Conservation (phyloP, 1,140 invertebrate genomes). For the Meteorus sp. region DNA sequence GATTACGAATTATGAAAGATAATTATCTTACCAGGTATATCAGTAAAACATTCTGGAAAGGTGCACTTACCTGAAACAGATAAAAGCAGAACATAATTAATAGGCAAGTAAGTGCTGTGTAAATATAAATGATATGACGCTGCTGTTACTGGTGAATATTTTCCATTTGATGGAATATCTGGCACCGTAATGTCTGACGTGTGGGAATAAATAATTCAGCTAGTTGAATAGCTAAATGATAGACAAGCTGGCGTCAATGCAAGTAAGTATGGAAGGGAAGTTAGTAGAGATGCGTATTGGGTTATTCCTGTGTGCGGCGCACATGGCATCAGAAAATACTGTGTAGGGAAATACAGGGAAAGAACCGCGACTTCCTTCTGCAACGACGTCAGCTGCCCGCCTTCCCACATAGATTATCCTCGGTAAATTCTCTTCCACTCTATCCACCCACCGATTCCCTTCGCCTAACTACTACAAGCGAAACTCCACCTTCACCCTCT, state of each 20-base stretch:
- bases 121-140: background rate
- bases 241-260: conserved; percentile 11
- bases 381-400: conserved; percentile 27
- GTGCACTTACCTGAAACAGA: conserved; percentile 18
- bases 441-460: conserved; percentile 10
- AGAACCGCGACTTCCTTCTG: conserved; percentile 14
- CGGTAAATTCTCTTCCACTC: conserved; percentile 36
- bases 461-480: background rate
- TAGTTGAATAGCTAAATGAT: conserved; percentile 10
- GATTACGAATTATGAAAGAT: too few species aligned
- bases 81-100: background rate
- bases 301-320: conserved; percentile 18
- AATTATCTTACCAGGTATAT: too few species aligned
- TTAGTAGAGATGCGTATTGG: conserved; percentile 18
- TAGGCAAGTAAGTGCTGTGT: background rate
- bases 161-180: background rate
- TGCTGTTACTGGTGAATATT: background rate
- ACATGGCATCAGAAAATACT: background rate
- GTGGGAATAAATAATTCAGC: conserved; percentile 24
- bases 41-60: too few species aligned
- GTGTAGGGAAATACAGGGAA: conserved; percentile 19
- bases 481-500: conserved; percentile 4
- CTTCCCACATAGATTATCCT: conserved; percentile 50
- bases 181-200: conserved; percentile 3
- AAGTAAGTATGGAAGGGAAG: conserved; percentile 9